These are phyloP conservation scores for Troides helena DNA, from an alignment of 2,888 invertebrate species.

Conservation along the genomic window DNA sequence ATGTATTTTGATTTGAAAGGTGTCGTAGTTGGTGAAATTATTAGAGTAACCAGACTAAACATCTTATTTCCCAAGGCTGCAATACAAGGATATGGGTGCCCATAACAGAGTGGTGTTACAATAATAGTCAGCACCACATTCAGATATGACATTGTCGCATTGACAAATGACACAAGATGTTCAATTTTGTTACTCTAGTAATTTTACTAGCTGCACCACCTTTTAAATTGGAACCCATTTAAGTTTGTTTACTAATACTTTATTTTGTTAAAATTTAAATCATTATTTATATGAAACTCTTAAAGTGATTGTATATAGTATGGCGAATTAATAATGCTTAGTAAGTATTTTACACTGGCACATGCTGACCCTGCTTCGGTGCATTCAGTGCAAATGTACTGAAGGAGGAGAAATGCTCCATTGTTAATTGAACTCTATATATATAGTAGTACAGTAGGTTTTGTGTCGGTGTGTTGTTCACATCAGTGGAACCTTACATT, in stretches of 20 bases:
- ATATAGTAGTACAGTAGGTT: not conserved
- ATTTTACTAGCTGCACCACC: no score
- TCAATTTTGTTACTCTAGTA: not conserved
- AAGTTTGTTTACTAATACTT: no score
- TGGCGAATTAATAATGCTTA: not conserved
- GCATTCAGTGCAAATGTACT: constrained; percentile 34
- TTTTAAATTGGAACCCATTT: no score
- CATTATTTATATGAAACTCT: not conserved
- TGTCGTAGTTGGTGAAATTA: no score
- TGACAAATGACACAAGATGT: not conserved
- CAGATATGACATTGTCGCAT: no score
- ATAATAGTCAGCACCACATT: no score
- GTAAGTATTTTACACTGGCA: not conserved
- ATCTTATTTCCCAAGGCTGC: no score
- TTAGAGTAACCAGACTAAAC: no score
- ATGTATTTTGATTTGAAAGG: no score
- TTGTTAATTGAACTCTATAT: constrained; percentile 13
- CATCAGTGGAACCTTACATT: not conserved
- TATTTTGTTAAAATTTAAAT: not conserved
- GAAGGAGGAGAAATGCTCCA: not conserved
- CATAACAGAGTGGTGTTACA: no score
- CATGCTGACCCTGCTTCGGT: constrained; percentile 24
- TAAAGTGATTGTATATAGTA: not conserved
- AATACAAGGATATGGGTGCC: no score
- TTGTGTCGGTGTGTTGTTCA: not conserved